These are phyloP conservation scores for Glareola pratincola DNA, from an alignment of 2,113 vertebrate species.

Conservation along the genomic window DNA sequence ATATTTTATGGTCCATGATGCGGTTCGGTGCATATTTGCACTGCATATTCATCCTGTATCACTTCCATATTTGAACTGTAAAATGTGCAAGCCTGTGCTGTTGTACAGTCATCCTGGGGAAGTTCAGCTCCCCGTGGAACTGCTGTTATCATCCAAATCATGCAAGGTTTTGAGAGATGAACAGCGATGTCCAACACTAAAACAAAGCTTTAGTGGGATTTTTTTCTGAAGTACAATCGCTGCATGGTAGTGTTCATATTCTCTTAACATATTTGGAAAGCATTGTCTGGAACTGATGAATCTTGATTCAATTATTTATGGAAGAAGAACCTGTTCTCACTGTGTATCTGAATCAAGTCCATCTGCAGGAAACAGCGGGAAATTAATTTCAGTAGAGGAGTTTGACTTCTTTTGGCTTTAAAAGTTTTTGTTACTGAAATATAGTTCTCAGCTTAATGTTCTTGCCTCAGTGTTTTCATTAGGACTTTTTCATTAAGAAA, in stretches of 20 bases:
- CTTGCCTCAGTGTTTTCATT: neutral
- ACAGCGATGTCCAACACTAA: neutral
- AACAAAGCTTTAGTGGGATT: neutral
- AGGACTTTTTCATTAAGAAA: neutral
- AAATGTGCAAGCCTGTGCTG: rapidly evolving
- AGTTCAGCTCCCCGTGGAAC: neutral
- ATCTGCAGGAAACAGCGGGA: neutral
- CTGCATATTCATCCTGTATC: neutral
- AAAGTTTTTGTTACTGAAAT: neutral
- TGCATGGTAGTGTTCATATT: neutral
- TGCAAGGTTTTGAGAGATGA: neutral
- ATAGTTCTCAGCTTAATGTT: neutral
- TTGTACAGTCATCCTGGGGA: neutral
- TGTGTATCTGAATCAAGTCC: neutral
- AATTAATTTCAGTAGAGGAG: neutral
- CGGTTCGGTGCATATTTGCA: neutral
- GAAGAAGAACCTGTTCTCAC: neutral
- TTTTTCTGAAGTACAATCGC: neutral
- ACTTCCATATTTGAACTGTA: neutral
- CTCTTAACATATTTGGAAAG: neutral
- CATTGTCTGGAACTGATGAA: neutral
- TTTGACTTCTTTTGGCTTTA: neutral
- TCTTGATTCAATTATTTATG: neutral
- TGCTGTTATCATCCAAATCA: neutral
- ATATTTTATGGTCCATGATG: neutral